Evolutionary conservation across 2,113 vertebrate species (phyloP), one percentile per base, ranked within the genome.

Genomic region (Leucoraja erinaceus): DNA sequence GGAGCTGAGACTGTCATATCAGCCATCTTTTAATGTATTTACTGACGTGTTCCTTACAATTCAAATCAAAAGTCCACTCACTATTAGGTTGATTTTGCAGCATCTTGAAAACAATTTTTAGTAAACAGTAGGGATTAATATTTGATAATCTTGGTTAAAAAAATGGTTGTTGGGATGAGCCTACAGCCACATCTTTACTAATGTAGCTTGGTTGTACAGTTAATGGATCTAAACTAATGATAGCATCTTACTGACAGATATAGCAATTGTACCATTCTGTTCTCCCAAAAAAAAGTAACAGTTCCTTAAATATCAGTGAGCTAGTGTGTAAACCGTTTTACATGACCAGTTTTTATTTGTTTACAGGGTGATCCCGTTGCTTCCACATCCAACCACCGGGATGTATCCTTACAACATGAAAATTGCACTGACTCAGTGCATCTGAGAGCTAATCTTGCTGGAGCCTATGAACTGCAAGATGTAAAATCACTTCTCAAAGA

Each of bases 401-500:
- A 95, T 2, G 83, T 94, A 5, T 94, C 95, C 86, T 10, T 95
- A 83, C 95, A 95, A 77, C 93, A 93, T 10, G 93, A 95, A 5
- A 92, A 93, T 0, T 90, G 93, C 2, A 94, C 95, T 93, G 93
- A 93, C 0, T 93, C 90, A 12, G 94, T 95, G 93, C 96, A 96
- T 0, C 96, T 95, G 0, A 94, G 96, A 78, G 98, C 99, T 61
- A 96, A 97, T 33, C 94, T 99, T 0, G 99, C 98, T 0, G 99
- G 99, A 94, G 98, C 98, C 72, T 97, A 96, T 28, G 98, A 99
- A n/a, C 96, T 99, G 93, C 96, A 93, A 0, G 98, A 99, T 70
- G 97, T 99, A 77, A 98, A 98, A 95, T 97, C 96, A 0, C 94
- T 99, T 93, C 94, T 99, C 66, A 97, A 95, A 93, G 98, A 99